phyloP scores from a whole-genome alignment of 2,888 invertebrate species.

The Eupelmus urozonus region DNA sequence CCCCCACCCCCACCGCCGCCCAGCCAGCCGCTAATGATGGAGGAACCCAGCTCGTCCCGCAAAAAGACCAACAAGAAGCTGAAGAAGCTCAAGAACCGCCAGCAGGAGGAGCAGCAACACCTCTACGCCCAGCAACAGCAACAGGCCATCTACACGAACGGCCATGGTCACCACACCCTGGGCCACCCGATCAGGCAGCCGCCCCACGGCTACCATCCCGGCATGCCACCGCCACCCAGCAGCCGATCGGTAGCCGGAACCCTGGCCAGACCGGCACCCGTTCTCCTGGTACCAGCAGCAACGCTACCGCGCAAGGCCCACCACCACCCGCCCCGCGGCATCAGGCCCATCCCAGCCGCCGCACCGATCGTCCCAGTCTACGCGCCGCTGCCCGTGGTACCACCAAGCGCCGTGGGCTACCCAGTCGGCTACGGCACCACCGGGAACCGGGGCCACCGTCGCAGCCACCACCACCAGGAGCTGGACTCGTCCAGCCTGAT shows the following conservation, averaged over 20 bases:
- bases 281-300: conserved; percentile 80
- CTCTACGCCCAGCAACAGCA: conserved; percentile 76
- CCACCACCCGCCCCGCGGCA: conserved; percentile 72
- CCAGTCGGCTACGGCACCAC: conserved; percentile 81
- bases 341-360: conserved; percentile 75
- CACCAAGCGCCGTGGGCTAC: conserved; percentile 81
- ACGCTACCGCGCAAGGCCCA: conserved; percentile 76
- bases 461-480: conserved; percentile 64
- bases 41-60: conserved; percentile 72
- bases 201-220: conserved; percentile 71
- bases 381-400: conserved; percentile 79
- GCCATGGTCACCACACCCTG: conserved; percentile 74
- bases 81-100: conserved; percentile 71
- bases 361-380: conserved; percentile 79
- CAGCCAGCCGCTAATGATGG: conserved; percentile 70
- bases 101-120: conserved; percentile 73
- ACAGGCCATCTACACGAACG: conserved; percentile 74
- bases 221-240: conserved; percentile 70
- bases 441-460: conserved; percentile 75
- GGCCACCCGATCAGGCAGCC: conserved; percentile 68
- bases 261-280: conserved; percentile 73
- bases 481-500: conserved; percentile 65
- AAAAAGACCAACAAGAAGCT: conserved; percentile 72
- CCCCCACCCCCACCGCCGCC: conserved; percentile 78
- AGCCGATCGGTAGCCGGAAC: conserved; percentile 74